Conservation (phyloP, 2,888 invertebrate genomes). For the Spatulosminthurus flaviceps region DNA sequence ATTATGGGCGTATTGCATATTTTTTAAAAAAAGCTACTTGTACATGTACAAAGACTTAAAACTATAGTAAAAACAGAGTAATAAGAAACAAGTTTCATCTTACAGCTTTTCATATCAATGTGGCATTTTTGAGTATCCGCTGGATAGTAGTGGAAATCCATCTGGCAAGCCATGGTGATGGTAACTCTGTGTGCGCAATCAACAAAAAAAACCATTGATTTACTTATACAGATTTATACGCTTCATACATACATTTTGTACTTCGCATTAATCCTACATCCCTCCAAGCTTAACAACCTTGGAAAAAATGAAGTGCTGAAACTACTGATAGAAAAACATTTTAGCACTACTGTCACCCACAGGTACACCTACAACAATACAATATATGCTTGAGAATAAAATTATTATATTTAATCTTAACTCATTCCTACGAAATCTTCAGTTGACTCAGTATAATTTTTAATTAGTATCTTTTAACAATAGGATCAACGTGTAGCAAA, state of each 20-base stretch:
- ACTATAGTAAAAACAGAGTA: too few species aligned
- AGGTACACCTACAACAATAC: not conserved
- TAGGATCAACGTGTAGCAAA: too few species aligned
- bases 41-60: too few species aligned
- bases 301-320: too few species aligned
- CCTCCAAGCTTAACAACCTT: too few species aligned
- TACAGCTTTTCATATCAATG: conserved; percentile 64
- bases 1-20: too few species aligned
- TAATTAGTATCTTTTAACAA: not conserved
- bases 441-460: not conserved
- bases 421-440: not conserved
- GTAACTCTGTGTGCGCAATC: conserved; percentile 59
- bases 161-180: conserved; percentile 63
- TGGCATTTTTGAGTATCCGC: conserved; percentile 63
- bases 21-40: too few species aligned
- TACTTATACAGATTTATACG: not conserved
- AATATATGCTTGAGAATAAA: not conserved
- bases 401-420: not conserved
- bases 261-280: too few species aligned
- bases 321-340: too few species aligned
- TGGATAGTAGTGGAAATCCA: conserved; percentile 64
- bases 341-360: too few species aligned
- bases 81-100: conserved; percentile 49
- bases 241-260: not conserved
- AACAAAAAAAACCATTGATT: too few species aligned